Evolutionary conservation across 2,113 vertebrate genomes (phyloP).

Genomic region (Copsychus sechellarum): DNA sequence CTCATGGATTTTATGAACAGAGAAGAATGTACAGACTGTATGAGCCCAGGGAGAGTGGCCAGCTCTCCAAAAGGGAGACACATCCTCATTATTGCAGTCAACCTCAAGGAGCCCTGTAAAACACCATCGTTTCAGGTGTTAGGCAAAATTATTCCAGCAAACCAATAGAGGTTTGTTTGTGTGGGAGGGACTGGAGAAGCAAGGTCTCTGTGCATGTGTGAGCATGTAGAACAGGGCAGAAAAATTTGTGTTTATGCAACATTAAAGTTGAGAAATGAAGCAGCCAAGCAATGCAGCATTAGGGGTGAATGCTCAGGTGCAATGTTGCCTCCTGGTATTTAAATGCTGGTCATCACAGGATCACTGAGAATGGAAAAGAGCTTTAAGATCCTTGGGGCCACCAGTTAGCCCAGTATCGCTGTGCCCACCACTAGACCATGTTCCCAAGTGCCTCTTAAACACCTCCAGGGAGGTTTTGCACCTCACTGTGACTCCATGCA

Average conservation of each 20-base stretch:
- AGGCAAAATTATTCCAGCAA: background rate
- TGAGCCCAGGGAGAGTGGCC: background rate
- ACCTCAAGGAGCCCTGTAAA: background rate
- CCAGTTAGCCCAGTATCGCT: background rate
- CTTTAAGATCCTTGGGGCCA: background rate
- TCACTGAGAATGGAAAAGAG: background rate
- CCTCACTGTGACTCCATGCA: background rate
- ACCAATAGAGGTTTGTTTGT: background rate
- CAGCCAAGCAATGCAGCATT: background rate
- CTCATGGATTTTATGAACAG: background rate
- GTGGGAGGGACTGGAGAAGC: conserved; percentile 28
- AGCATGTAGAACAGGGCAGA: background rate
- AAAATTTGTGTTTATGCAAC: conserved; percentile 40
- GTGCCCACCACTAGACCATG: background rate
- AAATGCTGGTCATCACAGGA: background rate
- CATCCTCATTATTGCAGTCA: background rate
- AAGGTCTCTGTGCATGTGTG: background rate
- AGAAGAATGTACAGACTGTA: background rate
- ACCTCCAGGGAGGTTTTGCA: background rate
- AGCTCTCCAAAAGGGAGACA: background rate
- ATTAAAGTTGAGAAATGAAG: conserved; percentile 21
- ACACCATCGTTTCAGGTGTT: background rate
- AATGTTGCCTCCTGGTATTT: background rate
- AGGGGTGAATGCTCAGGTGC: conserved; percentile 3
- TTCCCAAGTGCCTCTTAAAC: background rate